Conservation (phyloP, 2,888 invertebrate genomes). For the Acanthosepion pharaonis region DNA sequence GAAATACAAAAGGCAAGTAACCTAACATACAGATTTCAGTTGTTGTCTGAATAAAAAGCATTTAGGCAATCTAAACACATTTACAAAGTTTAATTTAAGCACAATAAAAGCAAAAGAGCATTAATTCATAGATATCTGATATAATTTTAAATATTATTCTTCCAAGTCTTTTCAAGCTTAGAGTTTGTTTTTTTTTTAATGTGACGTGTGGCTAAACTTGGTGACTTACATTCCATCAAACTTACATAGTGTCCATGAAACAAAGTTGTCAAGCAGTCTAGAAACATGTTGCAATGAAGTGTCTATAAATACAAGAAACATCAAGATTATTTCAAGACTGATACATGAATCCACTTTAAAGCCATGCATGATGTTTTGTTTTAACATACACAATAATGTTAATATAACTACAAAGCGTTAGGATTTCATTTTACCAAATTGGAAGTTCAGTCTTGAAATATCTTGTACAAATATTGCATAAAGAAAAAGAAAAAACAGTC, state of each 20-base stretch:
- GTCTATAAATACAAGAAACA: background rate
- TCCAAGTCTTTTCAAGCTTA: background rate
- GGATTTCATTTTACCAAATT: background rate
- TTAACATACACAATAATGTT: background rate
- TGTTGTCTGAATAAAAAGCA: background rate
- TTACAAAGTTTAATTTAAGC: background rate
- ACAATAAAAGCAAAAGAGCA: background rate
- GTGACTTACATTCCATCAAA: constrained; percentile 21
- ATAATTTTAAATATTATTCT: background rate
- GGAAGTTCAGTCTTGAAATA: background rate
- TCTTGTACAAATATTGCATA: constrained; percentile 11
- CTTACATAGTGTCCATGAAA: background rate
- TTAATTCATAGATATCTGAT: background rate
- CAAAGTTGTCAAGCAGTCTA: background rate
- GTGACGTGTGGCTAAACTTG: background rate
- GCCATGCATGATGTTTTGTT: background rate
- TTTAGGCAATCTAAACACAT: background rate
- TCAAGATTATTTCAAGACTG: constrained; percentile 33
- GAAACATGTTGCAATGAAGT: background rate
- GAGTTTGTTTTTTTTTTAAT: no score
- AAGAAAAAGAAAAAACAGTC: background rate
- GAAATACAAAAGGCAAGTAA: background rate
- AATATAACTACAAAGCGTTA: background rate
- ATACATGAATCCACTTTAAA: background rate
- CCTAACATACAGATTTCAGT: background rate